A percentile compares a stretch with the other conserved stretches of the same genome.
Evolutionary conservation across 1,140 invertebrate species (phyloP).

Genomic region (Trialeurodes vaporariorum): DNA sequence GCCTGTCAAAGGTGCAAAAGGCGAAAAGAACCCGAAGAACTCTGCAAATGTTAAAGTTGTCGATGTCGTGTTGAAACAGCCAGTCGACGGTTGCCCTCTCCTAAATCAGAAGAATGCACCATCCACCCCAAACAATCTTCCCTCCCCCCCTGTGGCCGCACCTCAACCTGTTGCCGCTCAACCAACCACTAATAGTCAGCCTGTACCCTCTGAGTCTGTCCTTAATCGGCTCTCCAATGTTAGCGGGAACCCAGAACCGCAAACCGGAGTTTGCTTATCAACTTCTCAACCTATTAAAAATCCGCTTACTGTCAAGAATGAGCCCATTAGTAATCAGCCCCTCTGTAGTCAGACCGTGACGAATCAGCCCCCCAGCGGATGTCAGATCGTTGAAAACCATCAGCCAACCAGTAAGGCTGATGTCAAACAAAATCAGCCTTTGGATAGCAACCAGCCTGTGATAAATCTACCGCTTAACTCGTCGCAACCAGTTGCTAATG

Average conservation of each 20-base stretch:
- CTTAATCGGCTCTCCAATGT: background rate
- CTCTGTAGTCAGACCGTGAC: background rate
- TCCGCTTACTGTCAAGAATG: background rate
- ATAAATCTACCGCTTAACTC: too few relatives aligned
- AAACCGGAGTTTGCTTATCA: too few relatives aligned
- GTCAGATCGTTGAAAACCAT: background rate
- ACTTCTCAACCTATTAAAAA: background rate
- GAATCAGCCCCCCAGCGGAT: background rate
- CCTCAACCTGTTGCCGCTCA: background rate
- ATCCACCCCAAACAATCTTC: background rate
- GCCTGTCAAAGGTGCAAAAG: background rate
- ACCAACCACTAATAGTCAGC: background rate
- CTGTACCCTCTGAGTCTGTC: background rate
- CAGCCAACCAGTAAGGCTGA: background rate
- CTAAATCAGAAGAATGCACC: background rate
- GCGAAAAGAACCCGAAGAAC: background rate
- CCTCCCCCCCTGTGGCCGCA: background rate
- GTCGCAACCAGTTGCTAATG: too few relatives aligned
- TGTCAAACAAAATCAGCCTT: background rate
- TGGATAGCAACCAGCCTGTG: background rate
- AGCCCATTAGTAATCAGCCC: background rate
- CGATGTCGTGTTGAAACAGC: background rate
- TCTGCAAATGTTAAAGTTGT: background rate
- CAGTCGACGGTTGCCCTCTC: background rate
- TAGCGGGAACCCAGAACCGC: background rate